Base-by-base conservation (phyloP, 2,113 vertebrate genomes). In the Oenanthe melanoleuca region DNA sequence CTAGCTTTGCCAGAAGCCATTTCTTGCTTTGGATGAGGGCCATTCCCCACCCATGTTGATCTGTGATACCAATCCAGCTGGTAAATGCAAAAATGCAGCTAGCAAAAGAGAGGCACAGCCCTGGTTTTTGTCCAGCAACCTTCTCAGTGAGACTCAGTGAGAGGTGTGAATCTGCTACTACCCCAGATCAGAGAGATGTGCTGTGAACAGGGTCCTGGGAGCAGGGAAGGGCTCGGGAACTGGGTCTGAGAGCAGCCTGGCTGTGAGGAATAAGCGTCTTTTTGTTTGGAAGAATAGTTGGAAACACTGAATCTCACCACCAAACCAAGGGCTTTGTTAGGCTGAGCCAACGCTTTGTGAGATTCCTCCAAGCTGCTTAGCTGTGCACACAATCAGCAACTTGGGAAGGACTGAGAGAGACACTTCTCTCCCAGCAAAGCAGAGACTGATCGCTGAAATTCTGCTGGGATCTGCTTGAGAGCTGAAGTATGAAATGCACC, bases 21-120 rank as follows among this genome's bases (percentile, higher is more conserved):
- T 95, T 77, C 81, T 80, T 86, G 83, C 86, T 92, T 83, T 96
- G 94, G 84, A 77, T 70, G 65, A 64, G 40, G 42, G 53, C 86
- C 83, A 61, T 88, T 82, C 72, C 61, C 79, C 87, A 84, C 93
- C 78, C 83, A 34, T 44, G 47, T 60, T 55, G 88, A 66, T 67
- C 61, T 89, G 42, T 1, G 29, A 67, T 93, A 83, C 88, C 45
- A 64, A 11, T 37, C 5, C 11, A 83, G 92, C 84, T 71, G 53
- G 73, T 74, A 90, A 86, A 72, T 9, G 37, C 65, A 82, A 79
- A 63, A 87, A 72, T 38, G n/a, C 63, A 71, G 42, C 73, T 84
- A 57, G 80, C 40, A 26, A 38, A 88, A 82, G 34, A 18, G 47
- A 92, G 60, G 33, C 55, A 57, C 33, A 44, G 37, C 73, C 56